Base-by-base conservation (phyloP, 1,140 invertebrate species). In the Anoplolepis gracilipes region DNA sequence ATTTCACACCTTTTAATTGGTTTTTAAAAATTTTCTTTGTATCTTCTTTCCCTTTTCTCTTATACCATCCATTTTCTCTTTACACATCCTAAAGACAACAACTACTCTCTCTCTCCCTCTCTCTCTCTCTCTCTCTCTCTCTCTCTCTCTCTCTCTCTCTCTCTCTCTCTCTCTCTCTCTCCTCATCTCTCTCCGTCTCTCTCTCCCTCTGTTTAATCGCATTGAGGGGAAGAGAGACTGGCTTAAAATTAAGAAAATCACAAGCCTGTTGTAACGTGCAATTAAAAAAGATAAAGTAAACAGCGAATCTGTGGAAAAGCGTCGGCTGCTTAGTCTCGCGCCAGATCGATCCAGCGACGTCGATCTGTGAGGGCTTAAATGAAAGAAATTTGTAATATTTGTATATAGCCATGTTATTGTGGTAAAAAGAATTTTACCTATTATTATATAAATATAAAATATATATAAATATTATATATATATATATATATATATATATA, bases 401-500 rank as follows among this genome's bases (percentile, higher is more conserved):
- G 89, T 90, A 90, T 82, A 90, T 90, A 90, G 86, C 88, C 82
- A 90, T 85, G 72, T 87, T 69, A 78, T 87, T 49, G 88, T 90
- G 88, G 88, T 87, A 85, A 87, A 87, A 87, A 46, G 61, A 77
- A 87, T 69, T 67, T 84, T 85, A 90, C 61, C 70, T 89, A 87
- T 81, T 86, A 87, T 87, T 75, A 81, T 67, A 42, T 73, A 84
- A 77, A 90, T 90, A 76, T 87, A 87, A 73, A 90, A 88, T 87
- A 89, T 87, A 36, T 73, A 90, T 84, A 64, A 42, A 82, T 69
- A 84, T 69, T 77, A 72, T 59, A 87, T 55, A 86, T 62, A 81
- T 75, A 75, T 59, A 25, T 59, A 87, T 55, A 86, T 62, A 81
- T 75, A 75, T 59, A 25, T 69, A 67, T 72, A 69, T 84, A 84